These are phyloP conservation scores for Penaeus japonicus DNA, from an alignment of 1,140 invertebrate genomes.

Conservation along the genomic window DNA sequence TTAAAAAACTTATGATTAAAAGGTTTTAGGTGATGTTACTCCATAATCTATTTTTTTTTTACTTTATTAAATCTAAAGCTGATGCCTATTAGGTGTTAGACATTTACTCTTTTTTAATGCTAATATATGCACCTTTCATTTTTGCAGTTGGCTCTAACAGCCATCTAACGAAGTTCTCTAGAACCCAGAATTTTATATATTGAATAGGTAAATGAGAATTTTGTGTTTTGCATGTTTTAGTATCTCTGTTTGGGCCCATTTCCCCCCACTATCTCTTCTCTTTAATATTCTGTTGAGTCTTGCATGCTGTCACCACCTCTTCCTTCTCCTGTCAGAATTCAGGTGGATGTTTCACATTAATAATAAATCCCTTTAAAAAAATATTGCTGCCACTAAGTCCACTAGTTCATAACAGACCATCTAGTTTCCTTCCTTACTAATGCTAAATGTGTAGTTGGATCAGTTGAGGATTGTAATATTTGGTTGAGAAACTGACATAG, in stretches of 20 bases:
- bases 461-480: too few species aligned
- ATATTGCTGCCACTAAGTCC: too few species aligned
- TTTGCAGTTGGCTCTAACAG: conserved; percentile 52
- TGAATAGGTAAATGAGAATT: conserved; percentile 53
- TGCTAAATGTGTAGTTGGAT: too few species aligned
- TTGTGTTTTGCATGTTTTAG: conserved; percentile 50
- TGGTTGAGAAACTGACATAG: too few species aligned
- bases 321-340: too few species aligned
- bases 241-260: background rate
- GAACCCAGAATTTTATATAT: conserved; percentile 52
- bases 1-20: too few species aligned
- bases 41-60: background rate
- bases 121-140: conserved; percentile 54
- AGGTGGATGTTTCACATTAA: too few species aligned
- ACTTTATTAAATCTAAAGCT: conserved; percentile 26
- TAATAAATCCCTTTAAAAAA: too few species aligned
- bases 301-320: background rate
- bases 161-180: conserved; percentile 54
- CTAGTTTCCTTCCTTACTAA: too few species aligned
- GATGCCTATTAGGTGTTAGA: conserved; percentile 26
- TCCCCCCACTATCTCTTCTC: background rate
- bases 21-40: too few species aligned
- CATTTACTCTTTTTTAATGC: conserved; percentile 32
- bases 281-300: background rate
- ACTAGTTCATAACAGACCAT: too few species aligned